These are phyloP conservation scores for Clarias pachynema DNA, from an alignment of 2,797 vertebrate genomes.

Conservation along the genomic window DNA sequence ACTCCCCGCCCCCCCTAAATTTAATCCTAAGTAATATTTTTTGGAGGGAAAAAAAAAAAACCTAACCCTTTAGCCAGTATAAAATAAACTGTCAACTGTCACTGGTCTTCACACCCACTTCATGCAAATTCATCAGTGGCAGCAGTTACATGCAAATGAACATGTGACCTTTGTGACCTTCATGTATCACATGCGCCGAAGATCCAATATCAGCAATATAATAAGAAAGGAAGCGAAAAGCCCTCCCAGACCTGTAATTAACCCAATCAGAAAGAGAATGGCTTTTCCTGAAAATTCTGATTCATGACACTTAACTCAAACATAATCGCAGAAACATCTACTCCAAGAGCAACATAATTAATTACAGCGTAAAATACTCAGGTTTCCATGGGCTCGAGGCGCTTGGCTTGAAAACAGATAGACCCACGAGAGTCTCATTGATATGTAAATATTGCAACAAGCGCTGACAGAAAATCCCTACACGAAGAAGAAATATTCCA, in stretches of 20 bases:
- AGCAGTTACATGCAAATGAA: conserved; percentile 39
- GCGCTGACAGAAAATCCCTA: conserved; percentile 54
- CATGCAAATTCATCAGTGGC: conserved; percentile 22
- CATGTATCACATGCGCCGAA: conserved; percentile 7
- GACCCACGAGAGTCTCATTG: conserved; percentile 48
- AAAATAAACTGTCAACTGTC: conserved; percentile 15
- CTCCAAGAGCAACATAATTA: conserved; percentile 44
- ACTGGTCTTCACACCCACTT: neutral
- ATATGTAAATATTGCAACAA: conserved; percentile 55
- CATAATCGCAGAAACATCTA: conserved; percentile 22
- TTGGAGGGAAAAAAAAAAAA: no score
- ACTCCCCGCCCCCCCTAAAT: no score
- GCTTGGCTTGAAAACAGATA: conserved; percentile 49
- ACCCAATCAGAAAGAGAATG: neutral
- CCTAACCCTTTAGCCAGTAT: neutral
- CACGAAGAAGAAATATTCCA: conserved; percentile 55
- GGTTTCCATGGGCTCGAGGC: conserved; percentile 40
- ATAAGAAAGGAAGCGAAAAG: neutral
- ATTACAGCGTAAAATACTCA: conserved; percentile 47
- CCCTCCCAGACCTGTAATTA: neutral
- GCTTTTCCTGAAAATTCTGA: neutral
- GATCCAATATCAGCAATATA: neutral
- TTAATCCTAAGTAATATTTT: no score
- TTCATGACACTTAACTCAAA: conserved; percentile 36
- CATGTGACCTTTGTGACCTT: conserved; percentile 28